Evolutionary conservation across 37 sponge, comb jelly and placozoan species (phyloP), one percentile per base, ranked within the genome.

Genomic region (Agelas oroides): DNA sequence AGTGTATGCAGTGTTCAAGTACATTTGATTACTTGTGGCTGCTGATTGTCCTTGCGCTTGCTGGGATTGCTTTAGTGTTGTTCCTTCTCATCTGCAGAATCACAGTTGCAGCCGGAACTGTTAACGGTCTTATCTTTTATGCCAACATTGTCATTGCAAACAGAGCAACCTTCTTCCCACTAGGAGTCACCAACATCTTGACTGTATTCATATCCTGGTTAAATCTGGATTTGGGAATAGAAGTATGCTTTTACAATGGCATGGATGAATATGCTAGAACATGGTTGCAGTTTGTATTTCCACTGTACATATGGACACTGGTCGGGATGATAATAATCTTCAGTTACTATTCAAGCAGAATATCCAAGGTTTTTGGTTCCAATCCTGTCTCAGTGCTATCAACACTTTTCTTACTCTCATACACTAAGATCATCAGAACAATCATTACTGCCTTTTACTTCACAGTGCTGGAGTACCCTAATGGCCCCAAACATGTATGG

Each of bases 331-430:
- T 76, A 2, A 76, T 76, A 2, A 12, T 41, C 20, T 2, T 58
- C 16, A 37, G 37, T 57, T 0, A 57, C 19, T 41, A 76, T 5
- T 76, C 77, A 21, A 63, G 65, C 30, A 40, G 6, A 24, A 11
- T 58, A 32, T 1, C 77, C 27, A 78, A 32, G 16, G 2, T 78
- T 0, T 34, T 59, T 36, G 79, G 79, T 8, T 35, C 24, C 38
- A 80, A 69, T 53, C 27, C 70, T 32, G 71, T 80, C n/a, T 24
- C 65, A 31, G 67, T 80, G 1, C 70, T 80, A 28, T 24, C 70
- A 31, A 80, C 81, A 2, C 33, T 80, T 36, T 28, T 80, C 31
- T 25, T 80, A 5, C 81, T 69, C n/a, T 80, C 67, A 19, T 80
- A 80, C 37, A 25, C 70, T 39, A 80, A 80, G 37, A 32, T 80